phyloP scores from a whole-genome alignment of 2,113 vertebrate genomes.

The Semicossyphus pulcher region DNA sequence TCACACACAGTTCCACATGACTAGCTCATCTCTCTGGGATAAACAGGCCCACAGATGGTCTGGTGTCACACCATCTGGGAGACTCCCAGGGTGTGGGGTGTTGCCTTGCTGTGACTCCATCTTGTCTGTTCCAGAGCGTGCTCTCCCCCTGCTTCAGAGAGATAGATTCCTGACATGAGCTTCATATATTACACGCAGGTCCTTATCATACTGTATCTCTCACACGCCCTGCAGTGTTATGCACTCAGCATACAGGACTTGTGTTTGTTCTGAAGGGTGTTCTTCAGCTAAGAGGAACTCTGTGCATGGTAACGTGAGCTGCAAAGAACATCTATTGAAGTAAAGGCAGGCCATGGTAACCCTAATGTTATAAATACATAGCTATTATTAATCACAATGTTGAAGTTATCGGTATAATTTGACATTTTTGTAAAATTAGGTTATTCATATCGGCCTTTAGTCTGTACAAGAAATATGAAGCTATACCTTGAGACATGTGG shows the following conservation, averaged over 20 bases:
- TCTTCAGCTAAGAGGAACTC: conserved; percentile 7
- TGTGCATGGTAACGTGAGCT: neutral
- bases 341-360: neutral
- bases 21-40: conserved; percentile 52
- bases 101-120: conserved; percentile 77
- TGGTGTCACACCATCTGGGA: conserved; percentile 77
- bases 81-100: conserved; percentile 67
- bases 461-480: no score
- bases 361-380: neutral
- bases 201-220: conserved; percentile 10
- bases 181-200: conserved; percentile 30
- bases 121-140: conserved; percentile 60
- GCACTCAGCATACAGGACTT: neutral
- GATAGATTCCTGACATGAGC: conserved; percentile 44
- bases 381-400: neutral
- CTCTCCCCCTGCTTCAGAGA: conserved; percentile 20
- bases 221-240: neutral
- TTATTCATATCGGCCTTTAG: no score
- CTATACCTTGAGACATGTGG: no score
- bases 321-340: neutral
- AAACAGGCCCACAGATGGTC: conserved; percentile 79
- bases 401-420: no score
- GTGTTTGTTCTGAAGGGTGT: conserved; percentile 49
- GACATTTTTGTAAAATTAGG: no score
- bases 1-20: conserved; percentile 41